phyloP scores from a whole-genome alignment of 2,888 invertebrate genomes.

The Morpho helenor region DNA sequence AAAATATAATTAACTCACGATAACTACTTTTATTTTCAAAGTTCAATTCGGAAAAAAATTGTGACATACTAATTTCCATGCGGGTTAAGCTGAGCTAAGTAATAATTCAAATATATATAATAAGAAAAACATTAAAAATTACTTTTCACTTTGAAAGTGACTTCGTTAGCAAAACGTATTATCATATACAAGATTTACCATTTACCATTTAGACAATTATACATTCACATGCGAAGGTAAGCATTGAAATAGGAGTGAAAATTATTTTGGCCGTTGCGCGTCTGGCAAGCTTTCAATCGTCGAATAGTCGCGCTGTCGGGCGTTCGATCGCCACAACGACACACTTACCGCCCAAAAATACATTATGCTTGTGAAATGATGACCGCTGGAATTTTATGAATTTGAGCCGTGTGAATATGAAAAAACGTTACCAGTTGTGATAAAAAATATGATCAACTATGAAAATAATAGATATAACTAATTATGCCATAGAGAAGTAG shows the following conservation, averaged over 20 bases:
- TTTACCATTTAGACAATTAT: too few species aligned
- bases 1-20: too few species aligned
- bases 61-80: too few species aligned
- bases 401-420: slow-evolving; percentile 9
- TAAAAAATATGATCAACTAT: too few species aligned
- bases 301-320: slow-evolving; percentile 43
- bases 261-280: slow-evolving; percentile 65
- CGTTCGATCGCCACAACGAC: slow-evolving; percentile 48
- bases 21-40: too few species aligned
- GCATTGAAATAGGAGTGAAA: slow-evolving; percentile 51
- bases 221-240: slow-evolving; percentile 26
- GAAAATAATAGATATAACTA: too few species aligned
- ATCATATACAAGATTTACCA: not conserved
- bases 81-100: too few species aligned
- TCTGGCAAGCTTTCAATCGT: slow-evolving; percentile 67
- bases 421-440: slow-evolving; percentile 8
- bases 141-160: too few species aligned
- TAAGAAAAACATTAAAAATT: too few species aligned
- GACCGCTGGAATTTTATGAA: slow-evolving; percentile 21
- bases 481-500: too few species aligned
- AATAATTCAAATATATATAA: too few species aligned
- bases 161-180: not conserved
- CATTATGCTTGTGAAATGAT: slow-evolving; percentile 44
- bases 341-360: slow-evolving; percentile 50
- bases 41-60: too few species aligned